Evolutionary conservation across 2,797 vertebrate species (phyloP), one percentile per base, ranked within the genome.

Genomic region (Cetoscarus ocellatus): DNA sequence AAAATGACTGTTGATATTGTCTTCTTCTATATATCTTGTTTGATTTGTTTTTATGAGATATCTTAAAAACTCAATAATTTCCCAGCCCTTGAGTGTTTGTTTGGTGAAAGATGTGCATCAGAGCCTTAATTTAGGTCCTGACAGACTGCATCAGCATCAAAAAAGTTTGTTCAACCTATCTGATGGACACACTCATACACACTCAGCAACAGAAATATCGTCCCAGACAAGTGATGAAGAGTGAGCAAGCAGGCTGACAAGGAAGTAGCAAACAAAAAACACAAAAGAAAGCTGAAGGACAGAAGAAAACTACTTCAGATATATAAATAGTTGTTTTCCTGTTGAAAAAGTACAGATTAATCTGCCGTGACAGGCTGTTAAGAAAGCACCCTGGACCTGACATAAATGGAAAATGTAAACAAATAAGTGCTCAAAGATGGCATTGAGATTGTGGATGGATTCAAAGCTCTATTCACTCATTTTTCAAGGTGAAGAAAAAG

Each of bases 111-210:
- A 83, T 82, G 73, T 83, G 66, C 34, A 58, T 57, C 57, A 18
- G 52, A 36, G 59, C 34, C 80, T 77, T 86, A 74, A 87, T 86
- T 89, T 79, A 79, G 80, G 85, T 61, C 75, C 58, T 73, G 78
- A 79, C 27, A 42, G 47, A 56, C 59, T 43, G 39, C 47, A 70
- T 75, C 61, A 61, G 18, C 58, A 63, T 80, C 65, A 70, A 10
- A 18, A 73, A 73, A 59, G 58, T 78, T 69, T 0, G 0, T 44
- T 63, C 12, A 55, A 45, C 44, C 35, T n/a, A 8, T 43, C 42
- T 0, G 1, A 62, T 6, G 35, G 6, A 34, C 61, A 55, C 52
- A 44, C 67, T 45, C 67, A 58, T 49, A 36, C 17, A 53, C 15
- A 51, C 36, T 27, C 27, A 27, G 4, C 27, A 27, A 27, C 27